Conservation (phyloP, 2,888 invertebrate genomes). For the Caenorhabditis zanzibari region DNA sequence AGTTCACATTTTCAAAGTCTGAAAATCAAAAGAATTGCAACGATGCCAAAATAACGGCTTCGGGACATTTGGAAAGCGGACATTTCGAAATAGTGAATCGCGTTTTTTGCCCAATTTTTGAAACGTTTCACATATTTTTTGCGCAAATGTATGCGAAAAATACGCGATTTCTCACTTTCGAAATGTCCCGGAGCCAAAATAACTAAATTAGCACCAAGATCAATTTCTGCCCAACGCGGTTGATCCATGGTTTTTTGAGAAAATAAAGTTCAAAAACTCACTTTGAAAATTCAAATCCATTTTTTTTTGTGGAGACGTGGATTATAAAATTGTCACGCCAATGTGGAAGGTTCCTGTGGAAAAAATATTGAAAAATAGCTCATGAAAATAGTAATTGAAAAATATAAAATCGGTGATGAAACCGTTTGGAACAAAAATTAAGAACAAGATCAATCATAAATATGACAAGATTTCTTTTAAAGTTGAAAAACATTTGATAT, state of each 20-base stretch:
- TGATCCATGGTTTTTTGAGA: constrained; percentile 31
- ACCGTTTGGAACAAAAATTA: neutral
- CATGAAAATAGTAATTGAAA: neutral
- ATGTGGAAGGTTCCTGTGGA: neutral
- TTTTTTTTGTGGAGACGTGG: constrained; percentile 11
- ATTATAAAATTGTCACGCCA: neutral
- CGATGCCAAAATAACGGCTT: no score
- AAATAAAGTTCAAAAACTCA: constrained; percentile 62
- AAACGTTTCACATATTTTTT: no score
- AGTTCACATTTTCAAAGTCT: constrained; percentile 68
- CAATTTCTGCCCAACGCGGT: constrained; percentile 46
- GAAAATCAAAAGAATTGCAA: constrained; percentile 26
- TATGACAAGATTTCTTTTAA: neutral
- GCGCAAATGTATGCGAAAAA: no score
- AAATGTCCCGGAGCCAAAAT: no score
- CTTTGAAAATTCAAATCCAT: constrained; percentile 76
- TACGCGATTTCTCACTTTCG: no score
- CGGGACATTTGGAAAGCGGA: no score
- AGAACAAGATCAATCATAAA: neutral
- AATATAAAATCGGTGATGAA: neutral
- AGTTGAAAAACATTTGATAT: neutral
- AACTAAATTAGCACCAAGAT: constrained; percentile 47
- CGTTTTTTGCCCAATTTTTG: no score
- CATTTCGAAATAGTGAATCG: no score
- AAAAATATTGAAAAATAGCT: neutral